Conservation (phyloP, 2,113 vertebrate genomes). For the Tetrao urogallus region DNA sequence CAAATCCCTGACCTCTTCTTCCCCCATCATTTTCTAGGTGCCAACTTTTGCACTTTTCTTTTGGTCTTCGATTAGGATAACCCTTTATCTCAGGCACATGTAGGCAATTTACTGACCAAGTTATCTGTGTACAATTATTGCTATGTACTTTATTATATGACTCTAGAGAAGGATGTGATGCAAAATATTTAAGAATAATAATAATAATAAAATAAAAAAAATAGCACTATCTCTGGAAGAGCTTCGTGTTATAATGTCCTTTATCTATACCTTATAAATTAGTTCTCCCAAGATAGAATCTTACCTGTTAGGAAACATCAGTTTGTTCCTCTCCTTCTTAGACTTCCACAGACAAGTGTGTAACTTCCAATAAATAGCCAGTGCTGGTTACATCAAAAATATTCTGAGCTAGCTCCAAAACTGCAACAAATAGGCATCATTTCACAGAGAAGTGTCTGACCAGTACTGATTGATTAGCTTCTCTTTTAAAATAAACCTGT, state of each 20-base stretch:
- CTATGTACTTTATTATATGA: not conserved
- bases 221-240: not conserved
- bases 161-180: not conserved
- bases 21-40: not conserved
- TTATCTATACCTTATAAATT: not conserved
- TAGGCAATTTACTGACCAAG: not conserved
- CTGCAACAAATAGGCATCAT: not conserved
- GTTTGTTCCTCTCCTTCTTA: not conserved
- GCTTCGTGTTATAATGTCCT: not conserved
- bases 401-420: not conserved
- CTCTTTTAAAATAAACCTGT: not conserved
- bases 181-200: not conserved
- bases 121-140: not conserved
- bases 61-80: not conserved
- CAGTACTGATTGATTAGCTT: not conserved
- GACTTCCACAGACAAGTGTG: not conserved
- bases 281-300: not conserved
- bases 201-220: not conserved
- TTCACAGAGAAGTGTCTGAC: not conserved
- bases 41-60: not conserved
- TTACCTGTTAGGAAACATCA: not conserved
- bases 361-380: not conserved
- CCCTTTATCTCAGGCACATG: not conserved
- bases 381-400: not conserved
- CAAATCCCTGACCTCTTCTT: not conserved